phyloP scores from a whole-genome alignment of 2,888 invertebrate species.

The Pseudococcus viburni region DNA sequence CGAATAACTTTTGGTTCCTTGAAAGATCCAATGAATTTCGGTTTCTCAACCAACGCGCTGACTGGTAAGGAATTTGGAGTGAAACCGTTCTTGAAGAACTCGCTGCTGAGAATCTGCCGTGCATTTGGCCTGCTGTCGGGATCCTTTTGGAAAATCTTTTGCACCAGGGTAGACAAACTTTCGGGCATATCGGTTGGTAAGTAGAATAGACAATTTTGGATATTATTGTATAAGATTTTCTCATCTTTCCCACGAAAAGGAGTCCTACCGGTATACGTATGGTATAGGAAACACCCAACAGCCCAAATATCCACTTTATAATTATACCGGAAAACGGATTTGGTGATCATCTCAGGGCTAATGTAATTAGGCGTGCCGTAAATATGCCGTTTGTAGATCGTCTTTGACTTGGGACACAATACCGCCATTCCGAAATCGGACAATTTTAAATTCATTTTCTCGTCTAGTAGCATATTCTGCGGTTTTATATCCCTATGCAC shows the following conservation, averaged over 20 bases:
- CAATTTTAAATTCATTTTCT: constrained; percentile 57
- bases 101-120: constrained; percentile 27
- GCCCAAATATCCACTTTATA: constrained; percentile 65
- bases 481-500: constrained; percentile 65
- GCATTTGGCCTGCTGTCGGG: constrained; percentile 52
- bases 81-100: constrained; percentile 63
- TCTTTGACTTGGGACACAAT: constrained; percentile 3
- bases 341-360: constrained; percentile 63
- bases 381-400: constrained; percentile 61
- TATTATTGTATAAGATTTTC: constrained; percentile 55
- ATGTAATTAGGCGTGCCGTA: constrained; percentile 65
- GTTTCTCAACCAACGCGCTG: constrained; percentile 60
- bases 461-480: constrained; percentile 62
- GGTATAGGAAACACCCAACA: constrained; percentile 62
- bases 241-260: constrained; percentile 62
- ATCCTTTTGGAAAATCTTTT: constrained; percentile 54
- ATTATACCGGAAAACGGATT: constrained; percentile 53
- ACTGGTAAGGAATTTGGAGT: constrained; percentile 60
- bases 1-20: constrained; percentile 12
- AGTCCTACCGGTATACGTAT: constrained; percentile 59
- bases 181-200: constrained; percentile 61
- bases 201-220: constrained; percentile 45
- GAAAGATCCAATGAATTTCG: constrained; percentile 56
- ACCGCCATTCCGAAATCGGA: constrained; percentile 64
- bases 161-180: neutral